A percentile compares a stretch with the other conserved stretches of the same genome.
These are phyloP conservation scores for Myotis lucifugus DNA, from an alignment of 2,113 vertebrate genomes.

Conservation along the genomic window DNA sequence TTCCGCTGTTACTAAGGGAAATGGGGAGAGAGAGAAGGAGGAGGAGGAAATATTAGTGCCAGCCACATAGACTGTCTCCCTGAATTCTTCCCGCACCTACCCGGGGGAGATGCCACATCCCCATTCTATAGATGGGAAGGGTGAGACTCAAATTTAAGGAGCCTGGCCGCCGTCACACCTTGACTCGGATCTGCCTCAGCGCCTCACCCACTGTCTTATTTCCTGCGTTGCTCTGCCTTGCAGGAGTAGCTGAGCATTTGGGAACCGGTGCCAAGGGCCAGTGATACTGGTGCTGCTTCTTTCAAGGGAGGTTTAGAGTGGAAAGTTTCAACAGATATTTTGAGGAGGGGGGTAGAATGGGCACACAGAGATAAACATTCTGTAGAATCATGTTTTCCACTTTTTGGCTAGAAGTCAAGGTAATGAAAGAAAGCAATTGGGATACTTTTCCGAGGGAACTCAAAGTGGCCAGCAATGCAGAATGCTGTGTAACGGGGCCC, in stretches of 20 bases:
- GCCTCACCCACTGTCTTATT: not conserved
- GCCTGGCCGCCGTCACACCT: not conserved
- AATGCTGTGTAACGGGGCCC: not conserved
- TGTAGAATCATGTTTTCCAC: not conserved
- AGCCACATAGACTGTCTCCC: not conserved
- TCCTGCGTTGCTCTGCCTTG: not conserved
- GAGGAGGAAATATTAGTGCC: not conserved
- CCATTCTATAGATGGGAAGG: not conserved
- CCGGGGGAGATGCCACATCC: not conserved
- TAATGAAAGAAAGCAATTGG: not conserved
- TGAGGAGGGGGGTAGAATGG: not conserved
- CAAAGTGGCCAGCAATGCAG: not conserved
- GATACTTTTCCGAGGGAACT: constrained; percentile 32
- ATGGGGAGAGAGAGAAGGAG: not conserved
- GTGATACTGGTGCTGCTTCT: not conserved
- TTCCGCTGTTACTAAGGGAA: not conserved
- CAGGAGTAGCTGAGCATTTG: not conserved
- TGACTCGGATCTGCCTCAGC: not conserved
- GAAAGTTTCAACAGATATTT: not conserved
- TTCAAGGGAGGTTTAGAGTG: not conserved
- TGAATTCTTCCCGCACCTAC: not conserved
- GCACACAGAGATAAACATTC: not conserved
- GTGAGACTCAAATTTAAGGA: not conserved
- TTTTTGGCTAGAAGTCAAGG: constrained; percentile 34
- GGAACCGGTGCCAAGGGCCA: not conserved